Evolutionary conservation across 2,797 vertebrate species (phyloP).

Genomic region (Sus cebifrons): DNA sequence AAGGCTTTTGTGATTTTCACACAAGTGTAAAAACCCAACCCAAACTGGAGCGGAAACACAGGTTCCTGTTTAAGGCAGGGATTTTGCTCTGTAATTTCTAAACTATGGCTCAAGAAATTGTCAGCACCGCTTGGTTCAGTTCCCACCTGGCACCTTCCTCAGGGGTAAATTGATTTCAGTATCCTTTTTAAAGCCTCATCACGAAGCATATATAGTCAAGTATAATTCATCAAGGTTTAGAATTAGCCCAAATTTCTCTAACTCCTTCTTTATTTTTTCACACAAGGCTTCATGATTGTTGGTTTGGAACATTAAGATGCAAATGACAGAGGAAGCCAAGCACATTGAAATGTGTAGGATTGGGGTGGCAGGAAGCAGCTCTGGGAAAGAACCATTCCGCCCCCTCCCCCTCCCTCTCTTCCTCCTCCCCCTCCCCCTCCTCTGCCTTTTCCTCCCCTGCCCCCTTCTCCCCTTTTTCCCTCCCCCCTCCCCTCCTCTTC

Average conservation of each 20-base stretch:
- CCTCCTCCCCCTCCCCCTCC: too few relatives aligned
- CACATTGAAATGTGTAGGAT: constrained; percentile 86
- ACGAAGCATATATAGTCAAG: constrained; percentile 81
- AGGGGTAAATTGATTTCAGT: constrained; percentile 77
- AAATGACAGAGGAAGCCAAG: constrained; percentile 88
- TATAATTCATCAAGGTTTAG: constrained; percentile 87
- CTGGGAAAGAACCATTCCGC: constrained; percentile 74
- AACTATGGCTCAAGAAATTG: constrained; percentile 43
- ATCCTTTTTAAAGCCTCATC: constrained; percentile 69
- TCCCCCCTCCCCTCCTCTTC: constrained; percentile 67
- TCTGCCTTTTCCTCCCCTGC: too few relatives aligned
- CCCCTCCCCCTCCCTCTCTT: too few relatives aligned
- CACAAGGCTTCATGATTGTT: constrained; percentile 90
- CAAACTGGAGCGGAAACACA: too few relatives aligned
- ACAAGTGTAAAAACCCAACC: not conserved
- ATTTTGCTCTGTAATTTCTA: not conserved
- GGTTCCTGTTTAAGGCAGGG: not conserved
- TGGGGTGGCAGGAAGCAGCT: constrained; percentile 82
- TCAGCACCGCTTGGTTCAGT: not conserved
- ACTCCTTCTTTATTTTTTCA: constrained; percentile 87
- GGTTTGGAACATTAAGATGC: constrained; percentile 91
- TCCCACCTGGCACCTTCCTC: constrained; percentile 65
- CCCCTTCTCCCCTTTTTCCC: too few relatives aligned
- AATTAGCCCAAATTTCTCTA: constrained; percentile 87
- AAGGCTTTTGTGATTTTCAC: not conserved